phyloP scores from a whole-genome alignment of 2,113 vertebrate species.

The Amphiprion percula region DNA sequence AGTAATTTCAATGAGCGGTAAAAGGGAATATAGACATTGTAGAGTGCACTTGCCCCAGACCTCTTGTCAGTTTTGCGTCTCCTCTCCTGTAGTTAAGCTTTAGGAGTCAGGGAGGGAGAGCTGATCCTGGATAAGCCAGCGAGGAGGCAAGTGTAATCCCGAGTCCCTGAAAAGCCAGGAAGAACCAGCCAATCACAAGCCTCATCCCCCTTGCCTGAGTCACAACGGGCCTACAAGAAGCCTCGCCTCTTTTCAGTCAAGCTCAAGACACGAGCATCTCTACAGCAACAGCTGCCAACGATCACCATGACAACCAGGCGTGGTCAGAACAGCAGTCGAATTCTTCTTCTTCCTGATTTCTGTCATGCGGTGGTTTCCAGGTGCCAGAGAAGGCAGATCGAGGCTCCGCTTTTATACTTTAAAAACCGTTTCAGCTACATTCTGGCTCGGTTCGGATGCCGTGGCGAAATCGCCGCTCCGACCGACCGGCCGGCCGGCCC shows the following conservation, averaged over 20 bases:
- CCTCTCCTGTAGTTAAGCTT: constrained; percentile 60
- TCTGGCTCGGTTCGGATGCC: constrained; percentile 36
- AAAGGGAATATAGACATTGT: constrained; percentile 52
- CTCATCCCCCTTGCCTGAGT: constrained; percentile 40
- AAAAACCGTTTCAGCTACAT: constrained; percentile 61
- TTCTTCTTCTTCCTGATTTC: not conserved
- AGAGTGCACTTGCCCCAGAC: constrained; percentile 30
- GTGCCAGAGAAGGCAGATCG: constrained; percentile 8
- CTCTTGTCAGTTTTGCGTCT: constrained; percentile 54
- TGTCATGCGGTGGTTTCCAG: not conserved
- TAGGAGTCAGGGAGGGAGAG: constrained; percentile 44
- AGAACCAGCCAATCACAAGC: constrained; percentile 56
- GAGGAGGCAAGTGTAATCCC: constrained; percentile 43
- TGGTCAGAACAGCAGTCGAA: too few relatives aligned
- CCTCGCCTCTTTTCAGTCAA: constrained; percentile 59
- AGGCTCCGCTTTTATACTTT: constrained; percentile 22
- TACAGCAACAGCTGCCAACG: not conserved
- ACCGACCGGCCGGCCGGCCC: constrained; percentile 33
- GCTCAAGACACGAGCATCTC: constrained; percentile 16
- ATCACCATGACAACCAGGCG: not conserved
- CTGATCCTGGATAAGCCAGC: constrained; percentile 56
- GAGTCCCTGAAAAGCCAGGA: constrained; percentile 70
- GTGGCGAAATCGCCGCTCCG: constrained; percentile 1
- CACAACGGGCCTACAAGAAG: constrained; percentile 23
- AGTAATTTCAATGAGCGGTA: constrained; percentile 33